Evolutionary conservation across 2,888 invertebrate species (phyloP).

Genomic region (Myopa testacea): DNA sequence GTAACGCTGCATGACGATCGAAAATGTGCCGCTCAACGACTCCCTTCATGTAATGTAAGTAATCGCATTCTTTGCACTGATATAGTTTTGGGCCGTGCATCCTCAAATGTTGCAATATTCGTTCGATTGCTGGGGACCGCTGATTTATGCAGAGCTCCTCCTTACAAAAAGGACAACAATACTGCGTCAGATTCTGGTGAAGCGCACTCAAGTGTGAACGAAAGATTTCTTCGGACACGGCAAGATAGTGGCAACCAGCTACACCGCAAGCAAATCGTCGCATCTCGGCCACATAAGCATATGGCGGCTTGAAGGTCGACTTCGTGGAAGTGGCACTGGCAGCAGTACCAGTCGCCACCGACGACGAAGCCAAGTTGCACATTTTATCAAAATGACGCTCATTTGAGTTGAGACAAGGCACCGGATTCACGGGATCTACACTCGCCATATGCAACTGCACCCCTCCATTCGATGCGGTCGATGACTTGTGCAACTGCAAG

Average conservation of each 20-base stretch:
- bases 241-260: constrained; percentile 77
- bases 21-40: constrained; percentile 76
- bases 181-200: constrained; percentile 73
- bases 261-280: constrained; percentile 80
- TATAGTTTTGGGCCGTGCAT: constrained; percentile 80
- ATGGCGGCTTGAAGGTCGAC: constrained; percentile 11
- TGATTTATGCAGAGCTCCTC: constrained; percentile 67
- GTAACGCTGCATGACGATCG: constrained; percentile 45
- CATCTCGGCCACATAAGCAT: constrained; percentile 70
- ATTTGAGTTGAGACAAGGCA: constrained; percentile 81
- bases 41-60: constrained; percentile 74
- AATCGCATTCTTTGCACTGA: constrained; percentile 78
- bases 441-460: constrained; percentile 70
- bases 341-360: constrained; percentile 55
- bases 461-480: constrained; percentile 23
- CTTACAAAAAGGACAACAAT: constrained; percentile 80
- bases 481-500: constrained; percentile 74
- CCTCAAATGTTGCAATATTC: constrained; percentile 78
- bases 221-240: constrained; percentile 78
- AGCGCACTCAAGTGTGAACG: constrained; percentile 79
- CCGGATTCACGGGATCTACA: constrained; percentile 83
- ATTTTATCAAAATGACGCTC: constrained; percentile 88
- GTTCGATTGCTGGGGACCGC: constrained; percentile 70
- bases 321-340: constrained; percentile 39
- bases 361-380: constrained; percentile 85